Percentiles rank a stretch among this genome's conserved stretches.
These are phyloP conservation scores for Phasianus colchicus DNA, from an alignment of 2,113 vertebrate genomes.

Conservation along the genomic window DNA sequence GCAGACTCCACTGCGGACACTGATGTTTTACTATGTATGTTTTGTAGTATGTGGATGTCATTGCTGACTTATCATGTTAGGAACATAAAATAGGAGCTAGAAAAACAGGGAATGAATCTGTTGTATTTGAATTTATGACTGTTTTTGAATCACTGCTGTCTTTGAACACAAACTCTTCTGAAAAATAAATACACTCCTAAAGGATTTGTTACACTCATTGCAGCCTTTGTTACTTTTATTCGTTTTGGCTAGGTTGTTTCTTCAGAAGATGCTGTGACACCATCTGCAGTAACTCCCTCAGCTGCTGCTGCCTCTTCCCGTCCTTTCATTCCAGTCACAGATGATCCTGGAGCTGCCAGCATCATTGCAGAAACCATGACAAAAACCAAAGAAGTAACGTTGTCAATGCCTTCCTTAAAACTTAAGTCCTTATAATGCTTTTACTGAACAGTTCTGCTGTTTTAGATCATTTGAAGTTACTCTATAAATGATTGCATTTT, in stretches of 20 bases:
- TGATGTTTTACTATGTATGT: background rate
- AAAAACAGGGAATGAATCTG: background rate
- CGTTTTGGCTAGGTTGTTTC: slow-evolving; percentile 81
- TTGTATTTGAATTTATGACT: background rate
- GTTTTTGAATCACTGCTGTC: background rate
- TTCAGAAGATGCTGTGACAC: slow-evolving; percentile 92
- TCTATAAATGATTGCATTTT: background rate
- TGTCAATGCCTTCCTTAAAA: background rate
- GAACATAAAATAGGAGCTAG: background rate
- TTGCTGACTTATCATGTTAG: background rate
- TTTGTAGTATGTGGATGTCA: background rate
- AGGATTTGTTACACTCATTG: background rate
- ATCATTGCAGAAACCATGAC: slow-evolving; percentile 99
- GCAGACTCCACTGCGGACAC: background rate
- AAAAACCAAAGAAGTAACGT: slow-evolving; percentile 92
- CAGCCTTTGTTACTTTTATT: background rate
- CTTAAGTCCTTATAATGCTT: background rate
- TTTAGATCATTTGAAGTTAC: background rate
- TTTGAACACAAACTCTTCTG: background rate
- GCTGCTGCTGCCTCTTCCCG: slow-evolving; percentile 90
- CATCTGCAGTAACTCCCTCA: slow-evolving; percentile 93
- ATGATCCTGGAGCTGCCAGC: slow-evolving; percentile 97
- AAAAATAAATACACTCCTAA: background rate
- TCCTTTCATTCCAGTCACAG: slow-evolving; percentile 97
- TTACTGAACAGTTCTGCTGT: background rate